These are phyloP conservation scores for Tenebrosternarchus preto DNA, from an alignment of 2,113 vertebrate genomes.

Conservation along the genomic window DNA sequence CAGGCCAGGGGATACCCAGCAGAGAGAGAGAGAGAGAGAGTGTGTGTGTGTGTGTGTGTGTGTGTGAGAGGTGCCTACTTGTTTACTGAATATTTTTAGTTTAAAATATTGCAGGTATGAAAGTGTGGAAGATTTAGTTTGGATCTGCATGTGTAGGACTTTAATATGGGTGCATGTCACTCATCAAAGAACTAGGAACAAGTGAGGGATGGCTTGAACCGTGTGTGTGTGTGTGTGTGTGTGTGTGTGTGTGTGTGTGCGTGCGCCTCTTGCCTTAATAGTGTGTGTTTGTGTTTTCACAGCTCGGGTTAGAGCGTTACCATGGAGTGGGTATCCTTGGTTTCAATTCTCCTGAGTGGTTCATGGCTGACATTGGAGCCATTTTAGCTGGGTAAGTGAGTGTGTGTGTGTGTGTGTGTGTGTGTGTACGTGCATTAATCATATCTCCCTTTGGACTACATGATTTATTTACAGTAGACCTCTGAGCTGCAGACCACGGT, in stretches of 20 bases:
- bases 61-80: too few relatives aligned
- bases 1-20: neutral
- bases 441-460: too few relatives aligned
- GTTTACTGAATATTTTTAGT: too few relatives aligned
- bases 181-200: too few relatives aligned
- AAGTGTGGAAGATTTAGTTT: too few relatives aligned
- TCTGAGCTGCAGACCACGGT: too few relatives aligned
- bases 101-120: too few relatives aligned
- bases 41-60: conserved; percentile 11
- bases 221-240: neutral
- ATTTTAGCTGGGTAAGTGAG: conserved; percentile 86
- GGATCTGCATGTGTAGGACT: neutral
- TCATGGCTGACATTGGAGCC: conserved; percentile 83
- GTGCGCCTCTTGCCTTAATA: conserved; percentile 19
- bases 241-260: neutral
- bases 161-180: neutral
- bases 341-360: conserved; percentile 90
- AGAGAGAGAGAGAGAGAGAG: neutral
- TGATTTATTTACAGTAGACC: too few relatives aligned
- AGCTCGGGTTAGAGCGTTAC: conserved; percentile 89
- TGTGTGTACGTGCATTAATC: neutral
- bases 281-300: conserved; percentile 51
- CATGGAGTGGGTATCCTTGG: conserved; percentile 91
- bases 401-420: neutral
- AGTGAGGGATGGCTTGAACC: too few relatives aligned